These are phyloP conservation scores for Darevskia nairensis DNA, from an alignment of 2,797 vertebrate species.

Conservation along the genomic window DNA sequence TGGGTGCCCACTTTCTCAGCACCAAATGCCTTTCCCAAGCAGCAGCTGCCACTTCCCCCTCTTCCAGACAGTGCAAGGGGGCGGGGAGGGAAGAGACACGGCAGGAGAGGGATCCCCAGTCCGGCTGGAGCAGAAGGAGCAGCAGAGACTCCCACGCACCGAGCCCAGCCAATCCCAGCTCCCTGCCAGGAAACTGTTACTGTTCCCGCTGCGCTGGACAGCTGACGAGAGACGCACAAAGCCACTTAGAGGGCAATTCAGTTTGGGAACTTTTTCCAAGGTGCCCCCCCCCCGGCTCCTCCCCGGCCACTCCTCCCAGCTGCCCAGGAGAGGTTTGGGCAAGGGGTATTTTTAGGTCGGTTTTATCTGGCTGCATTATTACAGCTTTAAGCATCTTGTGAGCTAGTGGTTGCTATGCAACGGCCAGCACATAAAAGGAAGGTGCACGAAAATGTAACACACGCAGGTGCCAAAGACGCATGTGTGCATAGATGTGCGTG, in stretches of 20 bases:
- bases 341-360: conserved; percentile 58
- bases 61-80: background rate
- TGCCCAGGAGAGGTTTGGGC: background rate
- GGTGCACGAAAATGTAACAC: conserved; percentile 38
- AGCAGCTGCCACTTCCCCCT: background rate
- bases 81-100: background rate
- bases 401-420: conserved; percentile 71
- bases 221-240: conserved; percentile 1
- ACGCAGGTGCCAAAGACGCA: background rate
- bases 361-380: conserved; percentile 59
- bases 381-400: conserved; percentile 53
- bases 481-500: background rate
- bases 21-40: background rate
- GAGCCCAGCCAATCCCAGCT: conserved; percentile 44
- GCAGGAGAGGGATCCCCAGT: conserved; percentile 31
- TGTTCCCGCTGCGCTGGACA: background rate
- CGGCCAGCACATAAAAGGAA: conserved; percentile 52
- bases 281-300: background rate
- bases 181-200: background rate
- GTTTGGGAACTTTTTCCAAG: conserved; percentile 21
- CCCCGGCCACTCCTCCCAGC: conserved; percentile 10
- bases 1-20: background rate
- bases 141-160: conserved; percentile 57
- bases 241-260: conserved; percentile 17
- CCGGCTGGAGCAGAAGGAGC: conserved; percentile 39